Evolutionary conservation across 2,797 vertebrate species (phyloP).

Genomic region (Hippopotamyrus pictus): DNA sequence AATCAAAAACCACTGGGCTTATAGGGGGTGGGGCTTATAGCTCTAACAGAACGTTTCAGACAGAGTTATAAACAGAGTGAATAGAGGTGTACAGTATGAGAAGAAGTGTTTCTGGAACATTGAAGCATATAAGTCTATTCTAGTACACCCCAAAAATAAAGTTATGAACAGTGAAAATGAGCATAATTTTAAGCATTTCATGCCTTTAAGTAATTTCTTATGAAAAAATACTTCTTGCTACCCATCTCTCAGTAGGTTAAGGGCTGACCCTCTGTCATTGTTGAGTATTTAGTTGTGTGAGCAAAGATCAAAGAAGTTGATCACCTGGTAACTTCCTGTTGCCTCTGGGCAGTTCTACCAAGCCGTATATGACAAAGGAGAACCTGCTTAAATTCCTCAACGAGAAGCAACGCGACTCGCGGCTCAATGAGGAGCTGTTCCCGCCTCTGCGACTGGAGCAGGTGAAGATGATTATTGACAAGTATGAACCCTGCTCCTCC

Average conservation of each 20-base stretch:
- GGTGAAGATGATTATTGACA: slow-evolving; percentile 86
- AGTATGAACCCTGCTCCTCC: slow-evolving; percentile 77
- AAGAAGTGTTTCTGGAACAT: background rate
- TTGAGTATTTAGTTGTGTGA: background rate
- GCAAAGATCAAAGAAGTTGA: background rate
- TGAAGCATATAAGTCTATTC: background rate
- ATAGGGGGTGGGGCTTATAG: background rate
- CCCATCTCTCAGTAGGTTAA: background rate
- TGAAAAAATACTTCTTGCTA: background rate
- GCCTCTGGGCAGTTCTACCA: slow-evolving; percentile 68
- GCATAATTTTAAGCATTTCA: too few relatives aligned
- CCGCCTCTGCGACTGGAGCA: slow-evolving; percentile 80
- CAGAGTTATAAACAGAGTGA: background rate
- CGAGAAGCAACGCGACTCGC: slow-evolving; percentile 86
- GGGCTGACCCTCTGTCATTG: background rate
- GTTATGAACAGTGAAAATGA: background rate
- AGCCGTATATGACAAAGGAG: slow-evolving; percentile 95
- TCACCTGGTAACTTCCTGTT: background rate
- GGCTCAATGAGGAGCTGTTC: slow-evolving; percentile 86
- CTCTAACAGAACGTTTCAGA: background rate
- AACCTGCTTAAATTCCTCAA: slow-evolving; percentile 91
- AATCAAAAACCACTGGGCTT: background rate
- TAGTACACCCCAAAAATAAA: background rate
- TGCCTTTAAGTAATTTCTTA: background rate
- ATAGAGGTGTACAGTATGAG: background rate